Evolutionary conservation across 2,797 vertebrate species (phyloP).

Genomic region (Naso thynnoides): DNA sequence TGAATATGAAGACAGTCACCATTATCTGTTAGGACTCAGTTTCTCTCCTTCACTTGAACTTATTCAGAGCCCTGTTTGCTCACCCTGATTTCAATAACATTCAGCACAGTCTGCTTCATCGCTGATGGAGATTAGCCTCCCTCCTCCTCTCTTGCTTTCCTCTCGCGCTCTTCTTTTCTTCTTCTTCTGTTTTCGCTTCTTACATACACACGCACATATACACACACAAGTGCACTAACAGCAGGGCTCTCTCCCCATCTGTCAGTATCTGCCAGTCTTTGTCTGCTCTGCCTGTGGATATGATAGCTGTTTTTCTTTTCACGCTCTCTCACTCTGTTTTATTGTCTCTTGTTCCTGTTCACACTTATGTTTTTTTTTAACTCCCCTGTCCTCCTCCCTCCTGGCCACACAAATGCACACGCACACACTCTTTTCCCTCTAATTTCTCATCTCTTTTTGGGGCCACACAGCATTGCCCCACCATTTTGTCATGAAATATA

Average conservation of each 20-base stretch:
- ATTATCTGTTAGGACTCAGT: background rate
- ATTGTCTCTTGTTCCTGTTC: slow-evolving; percentile 38
- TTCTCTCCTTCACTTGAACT: slow-evolving; percentile 20
- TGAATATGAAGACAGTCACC: background rate
- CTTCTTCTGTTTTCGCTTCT: background rate
- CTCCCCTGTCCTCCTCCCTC: background rate
- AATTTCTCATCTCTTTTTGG: slow-evolving; percentile 27
- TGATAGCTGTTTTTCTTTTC: slow-evolving; percentile 52
- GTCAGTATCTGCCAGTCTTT: slow-evolving; percentile 57
- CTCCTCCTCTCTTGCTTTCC: background rate
- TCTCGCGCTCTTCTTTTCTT: background rate
- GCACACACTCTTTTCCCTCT: background rate
- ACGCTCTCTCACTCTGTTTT: slow-evolving; percentile 30
- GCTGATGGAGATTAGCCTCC: slow-evolving; percentile 53
- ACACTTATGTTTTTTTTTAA: slow-evolving; percentile 11
- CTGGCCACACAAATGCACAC: background rate
- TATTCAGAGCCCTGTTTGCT: slow-evolving; percentile 24
- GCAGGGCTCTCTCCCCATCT: slow-evolving; percentile 50
- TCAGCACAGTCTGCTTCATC: slow-evolving; percentile 58
- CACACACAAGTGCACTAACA: slow-evolving; percentile 43
- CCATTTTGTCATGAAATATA: slow-evolving; percentile 53
- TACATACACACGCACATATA: slow-evolving; percentile 2
- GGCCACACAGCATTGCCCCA: slow-evolving; percentile 25
- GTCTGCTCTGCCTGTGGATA: slow-evolving; percentile 49
- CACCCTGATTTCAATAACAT: slow-evolving; percentile 56